A percentile compares a stretch with the other conserved stretches of the same genome.
These are phyloP conservation scores for Geophilus truncorum DNA, from an alignment of 2,888 invertebrate species.

Conservation along the genomic window DNA sequence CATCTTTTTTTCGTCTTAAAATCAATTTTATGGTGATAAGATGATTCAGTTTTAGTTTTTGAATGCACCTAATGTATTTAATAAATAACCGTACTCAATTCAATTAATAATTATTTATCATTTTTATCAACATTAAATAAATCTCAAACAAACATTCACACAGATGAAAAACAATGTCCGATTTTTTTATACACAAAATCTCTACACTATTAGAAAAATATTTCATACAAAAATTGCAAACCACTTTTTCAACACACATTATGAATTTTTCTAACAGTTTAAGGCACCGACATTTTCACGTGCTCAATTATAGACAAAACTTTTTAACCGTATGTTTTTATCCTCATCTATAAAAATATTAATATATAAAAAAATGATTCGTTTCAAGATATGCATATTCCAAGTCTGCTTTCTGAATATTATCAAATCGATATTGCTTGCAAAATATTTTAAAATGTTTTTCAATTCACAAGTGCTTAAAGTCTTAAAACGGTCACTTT, in stretches of 20 bases:
- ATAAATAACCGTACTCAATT: too few relatives aligned
- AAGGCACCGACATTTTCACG: neutral
- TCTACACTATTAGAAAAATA: constrained; percentile 22
- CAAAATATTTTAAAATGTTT: neutral
- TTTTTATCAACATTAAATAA: constrained; percentile 14
- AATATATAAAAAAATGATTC: neutral
- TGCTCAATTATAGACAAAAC: neutral
- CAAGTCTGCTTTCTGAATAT: neutral
- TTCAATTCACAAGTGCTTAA: neutral
- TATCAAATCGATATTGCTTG: neutral
- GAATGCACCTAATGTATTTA: too few relatives aligned
- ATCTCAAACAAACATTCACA: constrained; percentile 21
- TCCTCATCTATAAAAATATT: constrained; percentile 17
- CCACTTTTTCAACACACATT: constrained; percentile 1
- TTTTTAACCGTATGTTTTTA: neutral
- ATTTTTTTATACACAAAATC: neutral
- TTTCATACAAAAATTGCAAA: constrained; percentile 8
- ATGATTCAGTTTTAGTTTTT: too few relatives aligned
- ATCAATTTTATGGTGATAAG: too few relatives aligned
- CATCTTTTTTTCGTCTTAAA: too few relatives aligned
- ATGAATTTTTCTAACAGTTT: constrained; percentile 1
- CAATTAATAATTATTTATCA: neutral
- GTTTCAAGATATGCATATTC: neutral
- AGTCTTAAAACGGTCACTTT: neutral
- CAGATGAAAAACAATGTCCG: neutral